Evolutionary conservation across 92 coral and sea anemone species (phyloP), one percentile per base, ranked within the genome.

Genomic region (Heliopora coerulea): DNA sequence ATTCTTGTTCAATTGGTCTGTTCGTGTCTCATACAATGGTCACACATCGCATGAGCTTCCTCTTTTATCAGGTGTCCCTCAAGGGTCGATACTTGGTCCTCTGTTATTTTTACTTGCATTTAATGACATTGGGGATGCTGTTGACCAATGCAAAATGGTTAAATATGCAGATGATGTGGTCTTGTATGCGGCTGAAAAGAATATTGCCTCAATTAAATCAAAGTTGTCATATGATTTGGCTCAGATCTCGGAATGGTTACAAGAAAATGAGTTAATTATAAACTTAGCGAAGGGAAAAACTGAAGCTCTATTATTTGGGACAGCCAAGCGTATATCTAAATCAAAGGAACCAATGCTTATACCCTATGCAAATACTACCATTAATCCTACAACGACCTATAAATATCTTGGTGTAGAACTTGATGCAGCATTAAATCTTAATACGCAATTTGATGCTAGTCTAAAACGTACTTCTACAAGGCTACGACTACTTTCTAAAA

Each of bases 121-220:
- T n/a, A n/a, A n/a, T n/a, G n/a, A n/a, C n/a, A n/a, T n/a, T n/a
- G n/a, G n/a, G n/a, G n/a, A n/a, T n/a, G n/a, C n/a, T n/a, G n/a
- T n/a, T n/a, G n/a, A n/a, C n/a, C n/a, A n/a, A n/a, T n/a, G n/a
- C n/a, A n/a, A n/a, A n/a, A n/a, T n/a, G 33, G 65, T 74, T 28
- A 74, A 74, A 48, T 74, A 74, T 46, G 80, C 80, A 2, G 68
- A 74, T 23, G 74, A 74, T 58, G 56, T 63, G 30, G 80, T 74
- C n/a, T 19, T 74, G 63, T 74, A 74, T 49, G 57, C 26, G 24
- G 80, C 42, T 5, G 42, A 37, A 4, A 37, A 37, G 42, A 63
- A 59, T 58, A 73, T 57, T 6, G 64, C 23, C 1, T 39, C 49
- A 30, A 54, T 73, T 19, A 73, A 73, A 3, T 54, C 10, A 40